Percentiles rank a stretch among this genome's conserved stretches.
Conservation (phyloP, 2,113 vertebrate species). For the Saiga tatarica region DNA sequence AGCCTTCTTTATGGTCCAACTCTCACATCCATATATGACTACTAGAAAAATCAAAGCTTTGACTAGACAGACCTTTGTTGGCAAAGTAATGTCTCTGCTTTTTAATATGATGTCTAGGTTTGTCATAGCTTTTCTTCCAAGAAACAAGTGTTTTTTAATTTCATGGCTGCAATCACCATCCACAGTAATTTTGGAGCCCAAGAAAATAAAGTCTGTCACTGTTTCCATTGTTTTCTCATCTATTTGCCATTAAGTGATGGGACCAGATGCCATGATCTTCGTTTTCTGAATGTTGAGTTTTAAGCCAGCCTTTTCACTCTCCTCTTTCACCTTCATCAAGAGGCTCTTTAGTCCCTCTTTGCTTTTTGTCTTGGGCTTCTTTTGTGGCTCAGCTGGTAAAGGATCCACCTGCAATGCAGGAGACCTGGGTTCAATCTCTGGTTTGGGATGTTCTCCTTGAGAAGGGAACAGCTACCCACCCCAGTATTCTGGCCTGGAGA, state of each 20-base stretch:
- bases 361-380: neutral
- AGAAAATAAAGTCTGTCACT: neutral
- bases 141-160: neutral
- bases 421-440: neutral
- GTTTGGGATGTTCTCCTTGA: fast-evolving
- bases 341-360: neutral
- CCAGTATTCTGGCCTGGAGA: neutral
- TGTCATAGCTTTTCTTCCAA: neutral
- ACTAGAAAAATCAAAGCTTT: neutral
- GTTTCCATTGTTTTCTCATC: neutral
- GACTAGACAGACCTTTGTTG: fast-evolving
- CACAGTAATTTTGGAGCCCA: neutral
- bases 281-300: neutral
- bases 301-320: neutral
- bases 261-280: neutral
- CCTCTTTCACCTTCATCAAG: neutral
- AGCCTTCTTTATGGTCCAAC: neutral
- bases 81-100: neutral
- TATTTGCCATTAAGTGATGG: neutral
- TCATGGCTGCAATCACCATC: neutral
- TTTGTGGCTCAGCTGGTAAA: neutral
- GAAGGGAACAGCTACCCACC: neutral
- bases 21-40: neutral
- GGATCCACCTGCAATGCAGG: fast-evolving
- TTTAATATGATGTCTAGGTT: neutral